These are phyloP conservation scores for Sylvietta virens DNA, from an alignment of 2,113 vertebrate species.

Conservation along the genomic window DNA sequence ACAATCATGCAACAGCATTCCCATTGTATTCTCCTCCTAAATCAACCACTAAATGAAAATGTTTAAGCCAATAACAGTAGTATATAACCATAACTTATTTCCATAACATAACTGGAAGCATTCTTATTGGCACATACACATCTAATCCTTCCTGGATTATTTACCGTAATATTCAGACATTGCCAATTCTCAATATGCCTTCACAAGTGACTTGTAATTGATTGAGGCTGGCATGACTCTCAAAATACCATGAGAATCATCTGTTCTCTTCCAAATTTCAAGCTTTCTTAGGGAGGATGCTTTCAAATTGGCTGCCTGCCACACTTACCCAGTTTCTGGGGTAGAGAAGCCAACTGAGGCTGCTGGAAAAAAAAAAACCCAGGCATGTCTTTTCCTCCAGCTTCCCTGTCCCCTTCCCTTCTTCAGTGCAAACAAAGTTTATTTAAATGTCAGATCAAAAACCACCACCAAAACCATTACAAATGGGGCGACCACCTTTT, in stretches of 20 bases:
- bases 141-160: not conserved
- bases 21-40: not conserved
- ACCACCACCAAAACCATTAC: not conserved
- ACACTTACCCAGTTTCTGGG: constrained; percentile 12
- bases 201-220: constrained; percentile 44
- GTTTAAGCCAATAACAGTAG: not conserved
- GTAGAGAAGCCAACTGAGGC: not conserved
- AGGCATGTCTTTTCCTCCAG: not conserved
- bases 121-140: not conserved
- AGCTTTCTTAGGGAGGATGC: constrained; percentile 35
- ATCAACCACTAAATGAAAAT: not conserved
- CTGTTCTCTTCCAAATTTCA: constrained; percentile 52
- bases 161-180: constrained; percentile 6
- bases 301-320: constrained; percentile 54
- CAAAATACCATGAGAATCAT: constrained; percentile 44
- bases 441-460: not conserved
- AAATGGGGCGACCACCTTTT: not conserved
- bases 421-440: not conserved
- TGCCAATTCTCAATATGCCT: constrained; percentile 23
- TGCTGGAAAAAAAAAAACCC: not conserved
- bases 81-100: not conserved
- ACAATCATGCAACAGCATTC: not conserved
- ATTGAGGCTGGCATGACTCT: constrained; percentile 41
- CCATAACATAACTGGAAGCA: not conserved
- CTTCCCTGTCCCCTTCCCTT: not conserved